Percentiles rank a stretch among this genome's conserved stretches.
phyloP scores from a whole-genome alignment of 2,888 invertebrate genomes.

The Catocala fraxini region DNA sequence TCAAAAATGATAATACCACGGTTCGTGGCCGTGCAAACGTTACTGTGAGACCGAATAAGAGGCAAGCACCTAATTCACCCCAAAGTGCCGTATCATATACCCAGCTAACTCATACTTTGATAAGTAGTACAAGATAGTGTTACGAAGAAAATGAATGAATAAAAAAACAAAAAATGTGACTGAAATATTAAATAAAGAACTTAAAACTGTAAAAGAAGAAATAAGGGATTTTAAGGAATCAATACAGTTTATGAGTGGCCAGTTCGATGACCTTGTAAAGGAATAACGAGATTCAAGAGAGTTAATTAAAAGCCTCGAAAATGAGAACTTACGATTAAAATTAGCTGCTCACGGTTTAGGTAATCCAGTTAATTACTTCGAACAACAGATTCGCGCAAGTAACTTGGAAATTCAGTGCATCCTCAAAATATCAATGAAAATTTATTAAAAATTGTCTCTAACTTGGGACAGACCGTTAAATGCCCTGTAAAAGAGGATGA shows the following conservation, averaged over 20 bases:
- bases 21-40: not conserved
- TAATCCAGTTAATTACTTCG: conserved; percentile 4
- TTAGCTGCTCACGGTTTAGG: not conserved
- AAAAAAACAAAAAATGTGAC: not conserved
- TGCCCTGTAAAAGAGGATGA: not conserved
- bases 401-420: conserved; percentile 14
- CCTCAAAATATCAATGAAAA: conserved; percentile 11
- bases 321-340: conserved; percentile 1
- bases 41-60: not conserved
- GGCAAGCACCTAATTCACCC: not conserved
- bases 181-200: conserved; percentile 1
- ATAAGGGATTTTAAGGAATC: not conserved
- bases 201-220: conserved; percentile 6
- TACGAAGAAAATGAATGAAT: not conserved
- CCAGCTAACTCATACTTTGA: not conserved
- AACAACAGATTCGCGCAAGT: conserved; percentile 4
- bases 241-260: not conserved
- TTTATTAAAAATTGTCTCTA: not conserved
- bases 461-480: not conserved
- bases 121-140: not conserved
- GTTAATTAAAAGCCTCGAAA: not conserved
- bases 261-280: conserved; percentile 9
- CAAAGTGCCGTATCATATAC: not conserved
- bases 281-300: not conserved
- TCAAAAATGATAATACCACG: not conserved